Evolutionary conservation across 1,140 invertebrate genomes (phyloP).

Genomic region (Dendroctonus valens): DNA sequence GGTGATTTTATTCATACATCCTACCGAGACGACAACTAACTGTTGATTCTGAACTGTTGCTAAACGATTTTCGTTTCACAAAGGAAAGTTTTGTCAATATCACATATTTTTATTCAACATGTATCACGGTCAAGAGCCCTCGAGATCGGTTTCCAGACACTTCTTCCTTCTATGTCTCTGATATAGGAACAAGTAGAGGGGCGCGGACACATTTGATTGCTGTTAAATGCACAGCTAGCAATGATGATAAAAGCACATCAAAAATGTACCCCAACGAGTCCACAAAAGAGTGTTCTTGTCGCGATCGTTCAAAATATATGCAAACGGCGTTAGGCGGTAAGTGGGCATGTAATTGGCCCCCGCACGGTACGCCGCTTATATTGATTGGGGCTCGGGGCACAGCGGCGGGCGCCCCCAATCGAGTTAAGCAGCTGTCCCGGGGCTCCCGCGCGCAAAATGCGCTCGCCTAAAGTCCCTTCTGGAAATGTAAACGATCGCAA

Average conservation of each 20-base stretch:
- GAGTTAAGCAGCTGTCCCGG: slow-evolving; percentile 45
- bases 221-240: too few species aligned
- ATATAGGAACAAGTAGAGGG: too few species aligned
- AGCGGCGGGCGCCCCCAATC: slow-evolving; percentile 38
- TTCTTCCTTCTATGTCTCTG: too few species aligned
- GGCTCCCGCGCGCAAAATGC: slow-evolving; percentile 27
- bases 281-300: slow-evolving; percentile 38
- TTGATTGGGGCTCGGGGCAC: slow-evolving; percentile 45
- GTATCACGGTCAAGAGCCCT: too few species aligned
- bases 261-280: neutral
- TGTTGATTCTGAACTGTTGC: too few species aligned
- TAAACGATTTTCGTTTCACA: too few species aligned
- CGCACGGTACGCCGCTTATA: slow-evolving; percentile 44
- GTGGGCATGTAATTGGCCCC: slow-evolving; percentile 53
- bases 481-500: slow-evolving; percentile 16
- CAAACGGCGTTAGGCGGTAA: slow-evolving; percentile 51
- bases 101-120: too few species aligned
- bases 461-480: slow-evolving; percentile 9
- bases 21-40: too few species aligned
- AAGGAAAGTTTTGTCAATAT: too few species aligned
- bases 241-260: too few species aligned
- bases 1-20: slow-evolving; percentile 14
- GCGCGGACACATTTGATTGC: too few species aligned
- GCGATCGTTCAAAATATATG: slow-evolving; percentile 47
- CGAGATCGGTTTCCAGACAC: too few species aligned